phyloP scores from a whole-genome alignment of 1,140 invertebrate species.

The Aphelinus certus region DNA sequence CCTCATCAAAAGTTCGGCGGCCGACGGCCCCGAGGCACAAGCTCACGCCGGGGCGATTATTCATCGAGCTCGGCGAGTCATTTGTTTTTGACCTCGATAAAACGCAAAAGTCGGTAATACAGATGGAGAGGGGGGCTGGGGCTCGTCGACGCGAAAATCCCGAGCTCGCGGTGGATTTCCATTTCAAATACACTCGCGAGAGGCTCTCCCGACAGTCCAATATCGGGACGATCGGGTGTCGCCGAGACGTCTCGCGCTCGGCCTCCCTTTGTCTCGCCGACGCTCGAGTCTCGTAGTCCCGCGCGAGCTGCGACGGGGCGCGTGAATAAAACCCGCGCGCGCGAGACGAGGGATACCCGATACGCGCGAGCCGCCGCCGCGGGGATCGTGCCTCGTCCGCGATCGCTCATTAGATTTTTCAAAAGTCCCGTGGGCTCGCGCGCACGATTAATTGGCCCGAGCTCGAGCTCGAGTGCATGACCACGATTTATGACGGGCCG shows the following conservation, averaged over 20 bases:
- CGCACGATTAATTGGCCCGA: slow-evolving; percentile 27
- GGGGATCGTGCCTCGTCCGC: not conserved
- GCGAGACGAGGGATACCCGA: slow-evolving; percentile 18
- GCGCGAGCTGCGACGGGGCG: slow-evolving; percentile 41
- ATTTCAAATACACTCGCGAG: slow-evolving; percentile 13
- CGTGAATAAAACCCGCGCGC: slow-evolving; percentile 41
- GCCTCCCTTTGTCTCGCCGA: not conserved
- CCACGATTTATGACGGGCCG: slow-evolving; percentile 6
- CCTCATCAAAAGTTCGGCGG: too few relatives aligned
- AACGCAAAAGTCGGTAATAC: slow-evolving; percentile 22
- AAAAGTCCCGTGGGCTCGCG: slow-evolving; percentile 2
- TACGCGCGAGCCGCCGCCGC: not conserved
- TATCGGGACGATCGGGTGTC: slow-evolving; percentile 2
- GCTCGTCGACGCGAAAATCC: too few relatives aligned
- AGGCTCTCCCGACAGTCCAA: not conserved
- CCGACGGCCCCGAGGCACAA: too few relatives aligned
- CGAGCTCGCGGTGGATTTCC: not conserved
- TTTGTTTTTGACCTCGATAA: slow-evolving; percentile 11
- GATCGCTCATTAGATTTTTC: slow-evolving; percentile 51
- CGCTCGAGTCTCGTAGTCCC: not conserved
- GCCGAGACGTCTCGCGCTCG: not conserved
- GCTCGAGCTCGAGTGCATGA: not conserved
- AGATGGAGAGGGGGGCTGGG: too few relatives aligned
- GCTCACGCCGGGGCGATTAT: too few relatives aligned
- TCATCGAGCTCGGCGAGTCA: not conserved